These are phyloP conservation scores for Eupithecia abbreviata DNA, from an alignment of 2,888 invertebrate species.

Conservation along the genomic window DNA sequence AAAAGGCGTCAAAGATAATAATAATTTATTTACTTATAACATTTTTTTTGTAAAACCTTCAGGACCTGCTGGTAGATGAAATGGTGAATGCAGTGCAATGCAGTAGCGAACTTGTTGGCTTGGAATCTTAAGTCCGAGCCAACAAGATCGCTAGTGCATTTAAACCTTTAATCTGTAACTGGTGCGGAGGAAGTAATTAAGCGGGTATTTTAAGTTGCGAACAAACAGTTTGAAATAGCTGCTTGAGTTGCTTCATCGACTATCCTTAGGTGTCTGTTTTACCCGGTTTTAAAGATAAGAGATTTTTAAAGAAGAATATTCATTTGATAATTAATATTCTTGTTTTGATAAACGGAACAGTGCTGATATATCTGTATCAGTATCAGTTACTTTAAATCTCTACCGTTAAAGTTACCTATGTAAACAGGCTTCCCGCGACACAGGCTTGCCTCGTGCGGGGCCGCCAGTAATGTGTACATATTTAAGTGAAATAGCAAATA, in stretches of 20 bases:
- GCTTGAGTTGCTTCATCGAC: constrained; percentile 2
- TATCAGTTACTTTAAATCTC: too few relatives aligned
- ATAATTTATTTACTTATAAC: too few relatives aligned
- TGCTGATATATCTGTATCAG: not conserved
- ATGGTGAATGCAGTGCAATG: not conserved
- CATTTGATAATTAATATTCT: not conserved
- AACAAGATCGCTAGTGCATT: not conserved
- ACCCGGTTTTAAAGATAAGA: not conserved
- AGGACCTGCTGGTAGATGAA: too few relatives aligned
- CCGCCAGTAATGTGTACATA: too few relatives aligned
- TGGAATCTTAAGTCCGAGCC: not conserved
- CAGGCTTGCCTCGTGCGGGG: too few relatives aligned
- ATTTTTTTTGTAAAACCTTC: too few relatives aligned
- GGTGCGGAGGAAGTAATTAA: constrained; percentile 13
- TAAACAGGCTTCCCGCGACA: too few relatives aligned
- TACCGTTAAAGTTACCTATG: too few relatives aligned
- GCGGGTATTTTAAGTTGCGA: constrained; percentile 16
- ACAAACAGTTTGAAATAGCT: constrained; percentile 14
- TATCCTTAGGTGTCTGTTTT: not conserved
- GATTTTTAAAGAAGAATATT: not conserved
- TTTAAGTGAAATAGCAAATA: too few relatives aligned
- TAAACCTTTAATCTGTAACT: constrained; percentile 10
- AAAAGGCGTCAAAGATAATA: too few relatives aligned
- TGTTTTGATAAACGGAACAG: not conserved
- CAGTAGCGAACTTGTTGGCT: too few relatives aligned